A percentile compares a stretch with the other conserved stretches of the same genome.
These are phyloP conservation scores for Thereuonema tuberculata DNA, from an alignment of 1,140 invertebrate genomes.

Conservation along the genomic window DNA sequence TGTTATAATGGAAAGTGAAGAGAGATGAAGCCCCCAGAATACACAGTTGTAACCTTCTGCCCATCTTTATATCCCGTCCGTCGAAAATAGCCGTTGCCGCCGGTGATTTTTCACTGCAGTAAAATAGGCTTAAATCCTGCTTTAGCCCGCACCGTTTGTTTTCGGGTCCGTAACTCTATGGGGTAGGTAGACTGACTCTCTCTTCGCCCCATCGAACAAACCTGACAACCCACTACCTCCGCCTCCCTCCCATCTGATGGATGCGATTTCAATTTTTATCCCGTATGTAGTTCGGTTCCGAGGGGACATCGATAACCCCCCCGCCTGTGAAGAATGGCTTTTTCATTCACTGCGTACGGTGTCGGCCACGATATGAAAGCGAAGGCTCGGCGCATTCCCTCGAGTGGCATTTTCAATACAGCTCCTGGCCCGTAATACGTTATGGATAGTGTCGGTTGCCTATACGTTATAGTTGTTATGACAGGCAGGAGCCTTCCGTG, in stretches of 20 bases:
- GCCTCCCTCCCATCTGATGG: not conserved
- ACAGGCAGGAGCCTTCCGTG: not conserved
- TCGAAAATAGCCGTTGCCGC: no score
- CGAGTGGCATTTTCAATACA: not conserved
- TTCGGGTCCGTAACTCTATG: not conserved
- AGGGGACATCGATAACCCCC: not conserved
- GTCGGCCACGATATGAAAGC: not conserved
- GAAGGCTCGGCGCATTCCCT: not conserved
- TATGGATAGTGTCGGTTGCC: not conserved
- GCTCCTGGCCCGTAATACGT: not conserved
- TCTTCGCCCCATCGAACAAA: not conserved
- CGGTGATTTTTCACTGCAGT: not conserved
- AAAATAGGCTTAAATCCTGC: constrained; percentile 1
- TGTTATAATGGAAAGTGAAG: no score
- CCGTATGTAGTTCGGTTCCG: not conserved
- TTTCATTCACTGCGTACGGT: not conserved
- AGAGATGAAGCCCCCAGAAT: no score
- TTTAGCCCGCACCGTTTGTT: not conserved
- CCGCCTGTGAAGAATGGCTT: not conserved
- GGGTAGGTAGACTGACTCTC: not conserved
- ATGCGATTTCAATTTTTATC: constrained; percentile 5
- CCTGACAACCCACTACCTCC: not conserved
- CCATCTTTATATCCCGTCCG: no score
- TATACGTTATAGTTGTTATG: not conserved
- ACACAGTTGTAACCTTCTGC: no score